Evolutionary conservation across 1,140 invertebrate genomes (phyloP).

Genomic region (Drosophila pachea): DNA sequence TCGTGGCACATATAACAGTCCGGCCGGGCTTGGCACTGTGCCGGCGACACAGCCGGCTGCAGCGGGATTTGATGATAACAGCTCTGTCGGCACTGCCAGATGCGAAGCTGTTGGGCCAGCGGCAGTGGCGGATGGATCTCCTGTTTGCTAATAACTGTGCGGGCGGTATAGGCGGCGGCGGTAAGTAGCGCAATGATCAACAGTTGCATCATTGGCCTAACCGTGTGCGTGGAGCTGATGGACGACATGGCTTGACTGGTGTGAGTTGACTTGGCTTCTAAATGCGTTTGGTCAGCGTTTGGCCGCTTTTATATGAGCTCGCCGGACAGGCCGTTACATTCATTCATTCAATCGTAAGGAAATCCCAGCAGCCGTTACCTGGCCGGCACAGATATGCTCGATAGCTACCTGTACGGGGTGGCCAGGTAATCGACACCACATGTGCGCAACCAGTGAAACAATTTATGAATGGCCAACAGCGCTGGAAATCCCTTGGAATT

Average conservation of each 20-base stretch:
- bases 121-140: neutral
- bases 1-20: constrained; percentile 73
- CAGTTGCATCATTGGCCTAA: neutral
- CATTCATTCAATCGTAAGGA: constrained; percentile 40
- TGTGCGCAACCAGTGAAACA: constrained; percentile 38
- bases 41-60: constrained; percentile 8
- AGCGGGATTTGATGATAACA: constrained; percentile 48
- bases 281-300: constrained; percentile 5
- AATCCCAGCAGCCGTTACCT: constrained; percentile 33
- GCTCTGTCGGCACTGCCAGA: constrained; percentile 53
- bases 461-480: constrained; percentile 56
- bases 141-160: too few species aligned
- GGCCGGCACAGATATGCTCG: neutral
- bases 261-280: constrained; percentile 46
- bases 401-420: neutral
- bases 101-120: constrained; percentile 21
- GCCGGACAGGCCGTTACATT: constrained; percentile 6
- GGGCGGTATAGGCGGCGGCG: too few species aligned
- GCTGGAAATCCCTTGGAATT: constrained; percentile 64
- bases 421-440: constrained; percentile 63
- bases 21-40: constrained; percentile 48
- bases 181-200: too few species aligned
- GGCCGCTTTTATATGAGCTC: constrained; percentile 43
- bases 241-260: constrained; percentile 24
- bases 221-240: neutral